phyloP scores from a whole-genome alignment of 2,888 invertebrate genomes.

The Phyto melanocephala region DNA sequence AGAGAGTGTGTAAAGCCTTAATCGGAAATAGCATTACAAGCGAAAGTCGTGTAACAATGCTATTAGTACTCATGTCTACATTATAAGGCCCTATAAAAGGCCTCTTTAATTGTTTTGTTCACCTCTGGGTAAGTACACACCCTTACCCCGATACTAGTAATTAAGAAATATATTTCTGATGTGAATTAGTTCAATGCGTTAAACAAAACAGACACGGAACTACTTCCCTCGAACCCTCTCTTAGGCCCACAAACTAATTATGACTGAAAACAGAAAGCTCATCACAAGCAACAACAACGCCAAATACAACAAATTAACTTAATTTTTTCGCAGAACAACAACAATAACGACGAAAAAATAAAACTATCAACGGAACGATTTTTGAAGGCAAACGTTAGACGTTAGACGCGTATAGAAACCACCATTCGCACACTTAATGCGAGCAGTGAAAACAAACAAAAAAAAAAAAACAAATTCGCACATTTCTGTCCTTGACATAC shows the following conservation, averaged over 20 bases:
- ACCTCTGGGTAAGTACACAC: no score
- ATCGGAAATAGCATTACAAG: no score
- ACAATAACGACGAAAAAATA: not conserved
- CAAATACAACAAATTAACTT: constrained; percentile 40
- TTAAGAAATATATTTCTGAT: constrained; percentile 12
- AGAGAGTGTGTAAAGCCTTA: no score
- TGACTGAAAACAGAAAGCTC: constrained; percentile 39
- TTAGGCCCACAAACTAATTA: constrained; percentile 37
- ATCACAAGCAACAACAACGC: not conserved
- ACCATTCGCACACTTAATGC: not conserved
- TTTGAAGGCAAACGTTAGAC: constrained; percentile 45
- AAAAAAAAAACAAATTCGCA: constrained; percentile 73
- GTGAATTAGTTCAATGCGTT: constrained; percentile 74
- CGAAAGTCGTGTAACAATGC: no score
- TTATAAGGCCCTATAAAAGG: no score
- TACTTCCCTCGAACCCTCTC: not conserved
- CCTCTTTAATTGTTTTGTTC: no score
- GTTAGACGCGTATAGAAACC: constrained; percentile 21
- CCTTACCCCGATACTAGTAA: no score
- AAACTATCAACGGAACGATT: constrained; percentile 27
- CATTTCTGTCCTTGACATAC: constrained; percentile 77
- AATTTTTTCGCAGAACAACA: constrained; percentile 47
- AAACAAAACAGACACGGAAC: constrained; percentile 10
- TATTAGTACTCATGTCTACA: no score
- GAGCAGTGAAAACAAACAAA: constrained; percentile 4